phyloP scores from a whole-genome alignment of 1,140 invertebrate species.

The Centruroides vittatus region DNA sequence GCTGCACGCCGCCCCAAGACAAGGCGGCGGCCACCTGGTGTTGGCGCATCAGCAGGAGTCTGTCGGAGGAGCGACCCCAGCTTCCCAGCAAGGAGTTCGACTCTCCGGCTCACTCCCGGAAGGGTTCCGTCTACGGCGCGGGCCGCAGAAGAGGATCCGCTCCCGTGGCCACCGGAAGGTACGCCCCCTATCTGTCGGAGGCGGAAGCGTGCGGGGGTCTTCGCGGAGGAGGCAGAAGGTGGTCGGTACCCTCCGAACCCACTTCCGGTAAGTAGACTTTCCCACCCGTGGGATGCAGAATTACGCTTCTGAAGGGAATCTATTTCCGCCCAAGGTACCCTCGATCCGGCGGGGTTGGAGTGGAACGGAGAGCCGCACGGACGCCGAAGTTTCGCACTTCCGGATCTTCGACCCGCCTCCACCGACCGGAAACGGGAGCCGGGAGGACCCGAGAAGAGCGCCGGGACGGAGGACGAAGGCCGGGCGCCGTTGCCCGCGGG shows the following conservation, averaged over 20 bases:
- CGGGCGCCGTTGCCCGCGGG: too few species aligned
- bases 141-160: constrained; percentile 14
- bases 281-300: too few species aligned
- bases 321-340: too few species aligned
- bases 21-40: constrained; percentile 11
- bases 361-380: too few species aligned
- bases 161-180: constrained; percentile 3
- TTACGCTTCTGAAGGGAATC: too few species aligned
- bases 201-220: not conserved
- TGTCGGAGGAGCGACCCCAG: constrained; percentile 9
- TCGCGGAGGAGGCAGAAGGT: constrained; percentile 5
- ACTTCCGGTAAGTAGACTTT: constrained; percentile 4
- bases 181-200: not conserved
- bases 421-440: too few species aligned
- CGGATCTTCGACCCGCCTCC: too few species aligned
- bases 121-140: not conserved
- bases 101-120: constrained; percentile 5
- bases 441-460: too few species aligned
- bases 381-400: too few species aligned
- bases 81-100: constrained; percentile 9
- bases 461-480: too few species aligned
- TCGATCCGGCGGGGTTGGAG: too few species aligned
- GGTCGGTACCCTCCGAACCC: constrained; percentile 6
- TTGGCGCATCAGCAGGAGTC: constrained; percentile 15
- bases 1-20: constrained; percentile 8